Evolutionary conservation across 2,888 invertebrate species (phyloP).

Genomic region (Perizoma affinitatum): DNA sequence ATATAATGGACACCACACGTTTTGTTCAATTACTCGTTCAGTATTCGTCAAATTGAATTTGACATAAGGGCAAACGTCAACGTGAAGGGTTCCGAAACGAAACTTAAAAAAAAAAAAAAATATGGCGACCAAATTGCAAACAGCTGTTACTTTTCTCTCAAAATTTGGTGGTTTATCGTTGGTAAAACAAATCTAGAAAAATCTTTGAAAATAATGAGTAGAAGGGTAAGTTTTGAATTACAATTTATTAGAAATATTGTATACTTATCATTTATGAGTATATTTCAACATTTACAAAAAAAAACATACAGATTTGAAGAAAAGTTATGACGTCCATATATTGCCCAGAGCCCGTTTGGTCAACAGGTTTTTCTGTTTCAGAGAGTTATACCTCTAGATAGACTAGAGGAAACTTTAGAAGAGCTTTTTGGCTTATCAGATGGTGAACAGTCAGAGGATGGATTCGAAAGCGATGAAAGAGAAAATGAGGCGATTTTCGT

Average conservation of each 20-base stretch:
- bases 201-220: conserved; percentile 30
- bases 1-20: conserved; percentile 21
- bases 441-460: conserved; percentile 29
- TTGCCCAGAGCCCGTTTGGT: conserved; percentile 31
- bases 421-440: conserved; percentile 15
- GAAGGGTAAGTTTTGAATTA: conserved; percentile 32
- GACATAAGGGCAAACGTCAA: conserved; percentile 7
- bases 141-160: conserved; percentile 13
- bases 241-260: conserved; percentile 29
- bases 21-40: conserved; percentile 17
- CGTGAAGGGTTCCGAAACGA: conserved; percentile 5
- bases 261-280: conserved; percentile 24
- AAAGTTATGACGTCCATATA: conserved; percentile 32
- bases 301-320: conserved; percentile 24
- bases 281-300: conserved; percentile 21
- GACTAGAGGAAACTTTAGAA: conserved; percentile 26
- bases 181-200: conserved; percentile 24
- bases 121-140: conserved; percentile 13
- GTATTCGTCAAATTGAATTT: conserved; percentile 17
- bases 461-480: conserved; percentile 27
- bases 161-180: conserved; percentile 16
- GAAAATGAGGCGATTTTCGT: conserved; percentile 31
- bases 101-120: conserved; percentile 12
- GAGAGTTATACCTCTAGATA: conserved; percentile 16
- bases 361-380: conserved; percentile 27